A percentile compares a stretch with the other conserved stretches of the same genome.
These are phyloP conservation scores for Tetramorium parvispinum DNA, from an alignment of 1,140 invertebrate species.

Conservation along the genomic window DNA sequence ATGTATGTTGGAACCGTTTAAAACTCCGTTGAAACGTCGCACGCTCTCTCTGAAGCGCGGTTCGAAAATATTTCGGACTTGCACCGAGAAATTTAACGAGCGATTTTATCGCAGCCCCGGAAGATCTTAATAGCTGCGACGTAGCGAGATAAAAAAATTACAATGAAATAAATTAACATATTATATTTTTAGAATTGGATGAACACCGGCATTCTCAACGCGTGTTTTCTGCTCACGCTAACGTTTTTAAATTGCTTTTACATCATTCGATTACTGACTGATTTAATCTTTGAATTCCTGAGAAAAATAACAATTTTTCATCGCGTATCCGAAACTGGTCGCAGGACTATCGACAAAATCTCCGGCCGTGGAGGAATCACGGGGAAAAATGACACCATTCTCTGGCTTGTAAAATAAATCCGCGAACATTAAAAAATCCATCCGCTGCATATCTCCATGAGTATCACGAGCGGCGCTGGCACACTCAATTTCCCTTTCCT, in stretches of 20 bases:
- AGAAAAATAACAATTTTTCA: slow-evolving; percentile 42
- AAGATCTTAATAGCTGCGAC: background rate
- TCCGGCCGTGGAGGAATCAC: slow-evolving; percentile 29
- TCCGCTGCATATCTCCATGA: slow-evolving; percentile 21
- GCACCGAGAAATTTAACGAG: slow-evolving; percentile 37
- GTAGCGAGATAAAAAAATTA: background rate
- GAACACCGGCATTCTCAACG: background rate
- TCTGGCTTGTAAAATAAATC: slow-evolving; percentile 56
- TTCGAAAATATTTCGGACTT: slow-evolving; percentile 56
- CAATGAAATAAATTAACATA: background rate
- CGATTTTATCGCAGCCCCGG: slow-evolving; percentile 15
- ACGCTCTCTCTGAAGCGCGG: slow-evolving; percentile 23
- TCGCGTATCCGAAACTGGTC: slow-evolving; percentile 23
- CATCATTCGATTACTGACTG: background rate
- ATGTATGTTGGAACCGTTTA: slow-evolving; percentile 60
- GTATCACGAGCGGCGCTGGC: slow-evolving; percentile 32
- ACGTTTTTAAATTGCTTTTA: background rate
- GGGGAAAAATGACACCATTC: slow-evolving; percentile 56
- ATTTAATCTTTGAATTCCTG: slow-evolving; percentile 26
- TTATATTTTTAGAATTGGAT: background rate
- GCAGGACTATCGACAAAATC: slow-evolving; percentile 37
- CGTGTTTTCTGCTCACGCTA: too few species aligned
- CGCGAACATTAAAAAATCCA: slow-evolving; percentile 56
- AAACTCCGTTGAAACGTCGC: slow-evolving; percentile 59
- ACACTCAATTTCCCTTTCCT: slow-evolving; percentile 57